phyloP scores from a whole-genome alignment of 2,113 vertebrate genomes.

The Stictonetta naevosa region DNA sequence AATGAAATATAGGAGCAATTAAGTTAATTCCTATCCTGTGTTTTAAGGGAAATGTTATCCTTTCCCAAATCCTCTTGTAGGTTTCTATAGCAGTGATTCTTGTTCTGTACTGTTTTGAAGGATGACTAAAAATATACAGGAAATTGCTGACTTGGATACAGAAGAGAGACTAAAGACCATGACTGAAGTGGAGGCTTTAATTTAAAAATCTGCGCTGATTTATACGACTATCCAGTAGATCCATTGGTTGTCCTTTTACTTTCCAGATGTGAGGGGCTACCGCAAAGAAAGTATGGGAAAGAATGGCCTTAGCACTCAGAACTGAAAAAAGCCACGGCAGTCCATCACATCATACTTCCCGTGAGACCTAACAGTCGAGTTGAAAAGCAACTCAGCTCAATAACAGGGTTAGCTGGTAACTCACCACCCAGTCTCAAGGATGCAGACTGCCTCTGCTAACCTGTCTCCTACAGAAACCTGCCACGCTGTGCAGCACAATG shows the following conservation, averaged over 20 bases:
- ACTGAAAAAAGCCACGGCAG: not conserved
- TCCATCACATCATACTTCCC: not conserved
- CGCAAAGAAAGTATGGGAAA: not conserved
- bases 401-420: not conserved
- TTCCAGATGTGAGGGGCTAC: not conserved
- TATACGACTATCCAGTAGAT: not conserved
- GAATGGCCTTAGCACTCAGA: not conserved
- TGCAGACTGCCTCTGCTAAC: not conserved
- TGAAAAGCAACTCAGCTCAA: not conserved
- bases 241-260: not conserved
- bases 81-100: not conserved
- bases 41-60: not conserved
- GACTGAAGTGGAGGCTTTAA: not conserved
- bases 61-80: not conserved
- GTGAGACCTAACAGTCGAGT: accelerated
- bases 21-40: not conserved
- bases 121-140: not conserved
- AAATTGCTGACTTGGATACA: not conserved
- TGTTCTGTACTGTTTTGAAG: not conserved
- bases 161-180: not conserved
- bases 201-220: not conserved
- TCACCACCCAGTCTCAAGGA: not conserved
- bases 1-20: not conserved
- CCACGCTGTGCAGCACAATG: not conserved
- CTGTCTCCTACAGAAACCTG: not conserved